Evolutionary conservation across 2,888 invertebrate genomes (phyloP), one percentile per base, ranked within the genome.

Genomic region (Thysanoteuthis rhombus): DNA sequence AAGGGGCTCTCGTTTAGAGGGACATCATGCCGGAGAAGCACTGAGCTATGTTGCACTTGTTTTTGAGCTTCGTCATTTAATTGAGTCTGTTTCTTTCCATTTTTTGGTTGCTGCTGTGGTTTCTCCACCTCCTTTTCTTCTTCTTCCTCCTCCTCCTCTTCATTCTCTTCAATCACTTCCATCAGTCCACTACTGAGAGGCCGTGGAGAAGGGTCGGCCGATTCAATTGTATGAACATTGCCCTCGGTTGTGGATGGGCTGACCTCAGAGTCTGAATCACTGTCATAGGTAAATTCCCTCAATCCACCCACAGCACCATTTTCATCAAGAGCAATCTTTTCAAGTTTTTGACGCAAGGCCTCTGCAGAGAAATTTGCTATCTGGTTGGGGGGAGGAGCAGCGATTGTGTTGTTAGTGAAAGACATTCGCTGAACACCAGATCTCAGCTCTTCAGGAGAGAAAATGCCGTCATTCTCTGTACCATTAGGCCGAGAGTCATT

Each of bases 231-330:
- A 75, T 94, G 94, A 40, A 95, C 95, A 93, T 95, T 95, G 12
- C 95, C 95, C 90, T 95, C 95, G 45, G 95, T 95, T 36, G 95
- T 95, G 39, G 95, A 95, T 19, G 95, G 95, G 92, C 95, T 95
- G 25, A 58, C 39, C 32, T 94, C 95, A 36, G 95, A 95, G 42
- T 95, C 94, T 19, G 93, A 93, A 93, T 94, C 94, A 58, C 90
- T 93, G 90, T 90, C 90, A 38, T 93, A 52, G 10, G 40, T 38
- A 90, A 39, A 89, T 6, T 93, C 93, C 42, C 90, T 89, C 90
- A 93, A 47, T n/a, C 75, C 90, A 40, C 93, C 90, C 25, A 90
- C 93, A 90, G 90, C 93, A 40, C 89, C 93, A 42, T 93, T 90
- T 93, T 93, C 93, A 90, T 93, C 90, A 38, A 90, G 90, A 6